These are phyloP conservation scores for Apamea anceps DNA, from an alignment of 2,888 invertebrate species.

Conservation along the genomic window DNA sequence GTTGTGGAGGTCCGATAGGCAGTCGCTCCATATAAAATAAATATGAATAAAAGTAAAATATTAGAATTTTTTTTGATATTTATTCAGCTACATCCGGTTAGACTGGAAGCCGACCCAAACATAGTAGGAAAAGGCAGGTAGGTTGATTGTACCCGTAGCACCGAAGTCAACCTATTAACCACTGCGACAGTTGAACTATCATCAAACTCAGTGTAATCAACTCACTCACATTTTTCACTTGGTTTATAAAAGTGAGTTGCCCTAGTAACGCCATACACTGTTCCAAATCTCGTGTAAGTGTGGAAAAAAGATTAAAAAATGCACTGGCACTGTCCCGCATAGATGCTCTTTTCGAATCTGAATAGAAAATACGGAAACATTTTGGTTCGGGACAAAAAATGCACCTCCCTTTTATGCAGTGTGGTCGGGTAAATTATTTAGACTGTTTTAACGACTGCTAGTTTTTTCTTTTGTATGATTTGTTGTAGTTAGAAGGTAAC, in stretches of 20 bases:
- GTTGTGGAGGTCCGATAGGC: no score
- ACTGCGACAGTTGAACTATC: not conserved
- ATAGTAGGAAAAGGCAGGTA: not conserved
- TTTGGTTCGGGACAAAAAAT: constrained; percentile 62
- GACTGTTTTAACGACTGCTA: constrained; percentile 37
- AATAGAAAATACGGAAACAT: constrained; percentile 66
- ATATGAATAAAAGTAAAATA: no score
- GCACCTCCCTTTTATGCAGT: constrained; percentile 46
- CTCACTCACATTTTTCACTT: constrained; percentile 14
- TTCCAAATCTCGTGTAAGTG: constrained; percentile 68
- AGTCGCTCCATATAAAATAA: no score
- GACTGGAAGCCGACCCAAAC: not conserved
- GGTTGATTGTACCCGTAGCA: not conserved
- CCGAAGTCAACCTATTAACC: not conserved
- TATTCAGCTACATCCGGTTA: no score
- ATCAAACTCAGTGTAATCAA: not conserved
- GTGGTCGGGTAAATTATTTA: constrained; percentile 59
- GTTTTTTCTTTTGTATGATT: constrained; percentile 32
- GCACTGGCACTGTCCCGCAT: constrained; percentile 63
- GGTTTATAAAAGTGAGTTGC: constrained; percentile 38
- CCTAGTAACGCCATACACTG: constrained; percentile 49
- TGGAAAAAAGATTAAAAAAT: constrained; percentile 67
- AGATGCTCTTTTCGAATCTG: constrained; percentile 67
- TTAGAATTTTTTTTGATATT: no score
- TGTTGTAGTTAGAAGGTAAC: not conserved